Evolutionary conservation across 2,797 vertebrate genomes (phyloP).

Genomic region (Megaceryle alcyon): DNA sequence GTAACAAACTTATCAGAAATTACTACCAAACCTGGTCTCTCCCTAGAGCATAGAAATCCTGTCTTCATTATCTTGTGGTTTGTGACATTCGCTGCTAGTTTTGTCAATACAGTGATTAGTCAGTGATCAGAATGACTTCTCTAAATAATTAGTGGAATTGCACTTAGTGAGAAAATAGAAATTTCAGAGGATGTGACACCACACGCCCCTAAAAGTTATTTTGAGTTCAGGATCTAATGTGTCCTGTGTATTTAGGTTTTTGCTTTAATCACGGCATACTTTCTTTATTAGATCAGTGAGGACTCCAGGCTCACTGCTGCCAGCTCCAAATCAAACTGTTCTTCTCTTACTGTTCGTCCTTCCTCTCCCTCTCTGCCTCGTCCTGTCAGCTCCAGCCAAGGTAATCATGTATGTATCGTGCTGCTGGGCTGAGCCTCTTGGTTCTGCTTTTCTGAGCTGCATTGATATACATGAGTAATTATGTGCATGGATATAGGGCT

Average conservation of each 20-base stretch:
- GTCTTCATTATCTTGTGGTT: not conserved
- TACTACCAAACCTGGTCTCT: not conserved
- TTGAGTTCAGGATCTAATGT: conserved; percentile 9
- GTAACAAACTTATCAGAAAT: not conserved
- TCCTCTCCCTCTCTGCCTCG: conserved; percentile 84
- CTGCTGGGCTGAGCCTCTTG: conserved; percentile 78
- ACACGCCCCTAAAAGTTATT: not conserved
- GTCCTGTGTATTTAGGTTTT: not conserved
- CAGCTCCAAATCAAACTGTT: conserved; percentile 81
- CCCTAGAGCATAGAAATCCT: not conserved
- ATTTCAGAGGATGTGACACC: not conserved
- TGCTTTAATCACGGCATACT: conserved; percentile 72
- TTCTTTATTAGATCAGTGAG: conserved; percentile 91
- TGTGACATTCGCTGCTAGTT: not conserved
- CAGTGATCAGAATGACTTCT: not conserved
- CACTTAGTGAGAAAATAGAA: not conserved
- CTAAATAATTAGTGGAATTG: not conserved
- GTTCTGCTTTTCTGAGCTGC: conserved; percentile 71
- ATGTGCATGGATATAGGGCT: not conserved
- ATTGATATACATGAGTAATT: conserved; percentile 71
- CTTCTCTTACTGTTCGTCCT: conserved; percentile 79
- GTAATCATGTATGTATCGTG: conserved; percentile 93
- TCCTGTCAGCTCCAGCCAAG: conserved; percentile 93
- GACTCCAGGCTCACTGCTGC: conserved; percentile 85
- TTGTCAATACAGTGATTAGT: not conserved